A percentile compares a stretch with the other conserved stretches of the same genome.
These are phyloP conservation scores for Gasterosteus nipponicus DNA, from an alignment of 2,113 vertebrate species.

Conservation along the genomic window DNA sequence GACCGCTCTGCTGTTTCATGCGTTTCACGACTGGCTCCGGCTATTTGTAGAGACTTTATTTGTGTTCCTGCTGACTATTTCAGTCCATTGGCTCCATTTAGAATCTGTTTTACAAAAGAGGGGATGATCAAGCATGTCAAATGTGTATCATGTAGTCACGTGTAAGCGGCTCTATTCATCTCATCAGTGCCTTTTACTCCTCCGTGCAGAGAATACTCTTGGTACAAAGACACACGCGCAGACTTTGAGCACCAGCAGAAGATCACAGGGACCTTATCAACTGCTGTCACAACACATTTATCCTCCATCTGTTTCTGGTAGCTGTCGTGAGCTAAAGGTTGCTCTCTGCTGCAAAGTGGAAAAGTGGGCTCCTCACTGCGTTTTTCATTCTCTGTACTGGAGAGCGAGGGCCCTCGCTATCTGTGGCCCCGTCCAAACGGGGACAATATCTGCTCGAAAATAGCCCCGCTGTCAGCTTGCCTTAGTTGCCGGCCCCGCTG, in stretches of 20 bases:
- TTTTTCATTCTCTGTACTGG: slow-evolving; percentile 82
- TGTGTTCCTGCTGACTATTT: slow-evolving; percentile 59
- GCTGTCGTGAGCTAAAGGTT: slow-evolving; percentile 77
- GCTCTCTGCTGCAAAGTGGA: slow-evolving; percentile 76
- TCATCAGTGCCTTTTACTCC: slow-evolving; percentile 35
- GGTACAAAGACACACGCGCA: slow-evolving; percentile 30
- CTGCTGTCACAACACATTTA: slow-evolving; percentile 85
- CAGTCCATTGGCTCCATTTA: slow-evolving; percentile 47
- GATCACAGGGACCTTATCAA: slow-evolving; percentile 80
- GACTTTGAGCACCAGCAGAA: slow-evolving; percentile 43
- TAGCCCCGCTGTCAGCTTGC: slow-evolving; percentile 66
- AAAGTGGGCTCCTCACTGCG: slow-evolving; percentile 73
- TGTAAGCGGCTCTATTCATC: slow-evolving; percentile 37
- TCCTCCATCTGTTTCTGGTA: slow-evolving; percentile 81
- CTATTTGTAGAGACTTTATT: slow-evolving; percentile 61
- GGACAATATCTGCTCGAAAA: slow-evolving; percentile 81
- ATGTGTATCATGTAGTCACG: slow-evolving; percentile 35
- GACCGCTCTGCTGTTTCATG: slow-evolving; percentile 8
- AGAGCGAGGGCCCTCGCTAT: slow-evolving; percentile 80
- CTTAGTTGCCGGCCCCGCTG: slow-evolving; percentile 60
- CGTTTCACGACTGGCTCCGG: slow-evolving; percentile 16
- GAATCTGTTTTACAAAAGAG: slow-evolving; percentile 54
- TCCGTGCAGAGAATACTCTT: slow-evolving; percentile 29
- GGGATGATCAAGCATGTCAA: slow-evolving; percentile 63
- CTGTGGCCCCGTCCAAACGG: slow-evolving; percentile 79